phyloP scores from a whole-genome alignment of 2,113 vertebrate species.

The Hyla sarda region DNA sequence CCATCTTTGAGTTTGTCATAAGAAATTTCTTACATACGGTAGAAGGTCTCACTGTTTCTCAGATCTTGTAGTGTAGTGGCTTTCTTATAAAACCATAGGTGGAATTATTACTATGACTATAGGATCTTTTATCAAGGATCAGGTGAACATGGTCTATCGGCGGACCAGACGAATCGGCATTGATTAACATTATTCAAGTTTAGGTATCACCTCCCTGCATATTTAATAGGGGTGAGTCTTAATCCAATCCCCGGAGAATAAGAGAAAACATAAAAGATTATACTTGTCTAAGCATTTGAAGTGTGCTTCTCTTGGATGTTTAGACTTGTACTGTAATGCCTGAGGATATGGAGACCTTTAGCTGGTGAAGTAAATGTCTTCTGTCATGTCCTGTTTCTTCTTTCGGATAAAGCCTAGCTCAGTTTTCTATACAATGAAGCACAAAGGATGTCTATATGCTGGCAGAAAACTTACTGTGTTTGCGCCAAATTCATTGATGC shows the following conservation, averaged over 20 bases:
- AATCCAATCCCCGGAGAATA: background rate
- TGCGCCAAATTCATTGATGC: too few species aligned
- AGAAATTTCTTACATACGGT: background rate
- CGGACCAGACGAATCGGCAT: background rate
- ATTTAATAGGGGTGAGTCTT: background rate
- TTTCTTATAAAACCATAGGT: background rate
- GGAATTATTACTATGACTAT: background rate
- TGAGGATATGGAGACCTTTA: constrained; percentile 2
- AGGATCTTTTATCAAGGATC: constrained; percentile 5
- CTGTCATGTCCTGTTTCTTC: background rate
- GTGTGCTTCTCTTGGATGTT: background rate
- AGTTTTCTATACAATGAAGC: background rate
- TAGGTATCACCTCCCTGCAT: background rate
- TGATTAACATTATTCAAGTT: background rate
- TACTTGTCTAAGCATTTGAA: background rate
- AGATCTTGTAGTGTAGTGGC: background rate
- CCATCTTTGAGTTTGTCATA: background rate
- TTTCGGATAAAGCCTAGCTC: background rate
- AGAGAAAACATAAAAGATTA: background rate
- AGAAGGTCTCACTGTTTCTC: background rate
- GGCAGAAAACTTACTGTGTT: background rate
- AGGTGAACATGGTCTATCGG: background rate
- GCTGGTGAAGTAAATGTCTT: background rate
- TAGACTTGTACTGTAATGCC: background rate
- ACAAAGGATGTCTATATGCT: background rate